Evolutionary conservation across 2,797 vertebrate genomes (phyloP).

Genomic region (Rhincodon typus): DNA sequence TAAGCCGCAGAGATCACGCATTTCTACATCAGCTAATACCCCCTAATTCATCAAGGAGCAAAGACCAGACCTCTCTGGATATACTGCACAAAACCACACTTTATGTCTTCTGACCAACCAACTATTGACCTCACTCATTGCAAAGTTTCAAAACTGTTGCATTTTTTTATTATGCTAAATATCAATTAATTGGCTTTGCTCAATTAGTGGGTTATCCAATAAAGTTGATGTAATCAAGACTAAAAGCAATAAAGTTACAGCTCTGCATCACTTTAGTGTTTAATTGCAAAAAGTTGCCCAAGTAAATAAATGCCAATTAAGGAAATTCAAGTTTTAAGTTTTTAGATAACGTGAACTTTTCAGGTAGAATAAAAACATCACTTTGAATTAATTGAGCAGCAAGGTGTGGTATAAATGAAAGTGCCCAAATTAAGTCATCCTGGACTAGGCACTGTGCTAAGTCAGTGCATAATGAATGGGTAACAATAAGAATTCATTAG

Average conservation of each 20-base stretch:
- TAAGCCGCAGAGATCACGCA: neutral
- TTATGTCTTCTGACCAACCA: neutral
- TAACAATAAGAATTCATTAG: conserved; percentile 20
- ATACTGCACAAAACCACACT: neutral
- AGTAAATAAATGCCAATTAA: conserved; percentile 1
- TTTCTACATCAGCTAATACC: neutral
- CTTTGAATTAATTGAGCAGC: neutral
- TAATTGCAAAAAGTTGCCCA: neutral
- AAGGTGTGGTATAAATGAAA: neutral
- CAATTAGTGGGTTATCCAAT: neutral
- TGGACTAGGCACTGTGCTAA: neutral
- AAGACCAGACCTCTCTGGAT: neutral
- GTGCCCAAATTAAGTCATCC: neutral
- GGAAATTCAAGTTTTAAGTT: neutral
- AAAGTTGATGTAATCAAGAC: neutral
- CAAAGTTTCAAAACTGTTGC: neutral
- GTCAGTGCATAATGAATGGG: neutral
- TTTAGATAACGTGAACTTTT: neutral
- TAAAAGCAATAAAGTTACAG: neutral
- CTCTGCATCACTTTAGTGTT: neutral
- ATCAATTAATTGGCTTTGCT: neutral
- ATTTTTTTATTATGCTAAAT: neutral
- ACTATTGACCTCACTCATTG: neutral
- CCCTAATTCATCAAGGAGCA: neutral
- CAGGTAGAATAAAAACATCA: neutral